A percentile compares a stretch with the other conserved stretches of the same genome.
Evolutionary conservation across 1,140 invertebrate species (phyloP).

Genomic region (Trichogramma pretiosum): DNA sequence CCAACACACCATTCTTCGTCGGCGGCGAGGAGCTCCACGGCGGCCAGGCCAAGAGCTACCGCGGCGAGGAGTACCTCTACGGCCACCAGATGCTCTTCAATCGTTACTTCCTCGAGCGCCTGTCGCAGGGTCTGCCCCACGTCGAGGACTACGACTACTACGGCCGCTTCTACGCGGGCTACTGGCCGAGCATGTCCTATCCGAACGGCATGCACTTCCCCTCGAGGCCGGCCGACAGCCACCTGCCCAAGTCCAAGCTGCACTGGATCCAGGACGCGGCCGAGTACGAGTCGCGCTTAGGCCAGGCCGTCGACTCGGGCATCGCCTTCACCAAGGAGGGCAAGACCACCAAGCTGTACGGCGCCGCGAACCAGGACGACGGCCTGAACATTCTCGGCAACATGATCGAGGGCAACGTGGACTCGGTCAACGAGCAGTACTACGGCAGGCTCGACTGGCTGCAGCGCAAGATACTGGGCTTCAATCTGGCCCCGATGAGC

Average conservation of each 20-base stretch:
- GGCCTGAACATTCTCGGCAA: slow-evolving; percentile 56
- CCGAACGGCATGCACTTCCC: slow-evolving; percentile 59
- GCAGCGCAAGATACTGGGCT: slow-evolving; percentile 34
- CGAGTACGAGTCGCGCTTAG: slow-evolving; percentile 33
- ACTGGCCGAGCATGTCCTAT: slow-evolving; percentile 54
- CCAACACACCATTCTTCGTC: slow-evolving; percentile 57
- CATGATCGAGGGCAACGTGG: slow-evolving; percentile 56
- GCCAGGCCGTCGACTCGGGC: slow-evolving; percentile 55
- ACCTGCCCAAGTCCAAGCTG: slow-evolving; percentile 33
- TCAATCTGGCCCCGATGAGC: slow-evolving; percentile 27
- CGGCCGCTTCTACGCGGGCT: slow-evolving; percentile 52
- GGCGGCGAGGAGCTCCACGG: slow-evolving; percentile 44
- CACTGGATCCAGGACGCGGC: slow-evolving; percentile 34
- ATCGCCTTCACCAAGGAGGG: slow-evolving; percentile 42
- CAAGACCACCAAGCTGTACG: slow-evolving; percentile 33
- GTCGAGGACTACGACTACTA: slow-evolving; percentile 53
- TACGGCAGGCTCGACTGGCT: slow-evolving; percentile 46
- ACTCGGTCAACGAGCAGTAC: slow-evolving; percentile 54
- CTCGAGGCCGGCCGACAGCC: slow-evolving; percentile 33
- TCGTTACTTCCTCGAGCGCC: slow-evolving; percentile 58
- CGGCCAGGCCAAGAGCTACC: slow-evolving; percentile 44
- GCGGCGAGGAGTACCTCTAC: slow-evolving; percentile 53
- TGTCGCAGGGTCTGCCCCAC: slow-evolving; percentile 51
- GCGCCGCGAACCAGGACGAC: slow-evolving; percentile 43
- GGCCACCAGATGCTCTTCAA: slow-evolving; percentile 52